Evolutionary conservation across 2,113 vertebrate genomes (phyloP).

Genomic region (Seriola rivoliana): DNA sequence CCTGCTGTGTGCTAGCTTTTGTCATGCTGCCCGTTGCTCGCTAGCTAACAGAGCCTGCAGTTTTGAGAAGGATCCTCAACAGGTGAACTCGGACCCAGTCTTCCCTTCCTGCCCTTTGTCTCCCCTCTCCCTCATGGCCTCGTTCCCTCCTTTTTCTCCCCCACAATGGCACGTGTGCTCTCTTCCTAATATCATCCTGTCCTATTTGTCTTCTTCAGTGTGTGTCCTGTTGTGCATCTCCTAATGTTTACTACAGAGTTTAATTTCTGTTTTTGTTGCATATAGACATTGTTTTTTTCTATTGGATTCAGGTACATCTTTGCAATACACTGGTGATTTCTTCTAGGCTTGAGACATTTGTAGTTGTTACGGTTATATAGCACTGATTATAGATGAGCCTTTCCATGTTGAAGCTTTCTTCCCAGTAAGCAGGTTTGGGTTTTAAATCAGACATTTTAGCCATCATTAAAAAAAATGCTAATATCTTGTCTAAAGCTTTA

Average conservation of each 20-base stretch:
- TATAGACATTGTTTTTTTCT: constrained; percentile 25
- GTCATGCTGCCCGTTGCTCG: constrained; percentile 76
- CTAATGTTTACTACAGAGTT: constrained; percentile 50
- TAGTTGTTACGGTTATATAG: background rate
- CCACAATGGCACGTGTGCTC: constrained; percentile 8
- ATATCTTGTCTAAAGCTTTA: background rate
- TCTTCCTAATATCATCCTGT: constrained; percentile 39
- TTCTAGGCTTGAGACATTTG: constrained; percentile 3
- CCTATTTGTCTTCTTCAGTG: constrained; percentile 21
- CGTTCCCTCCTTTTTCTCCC: constrained; percentile 19
- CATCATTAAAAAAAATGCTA: background rate
- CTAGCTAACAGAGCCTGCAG: constrained; percentile 70
- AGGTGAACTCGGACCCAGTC: constrained; percentile 57
- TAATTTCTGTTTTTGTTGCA: constrained; percentile 52
- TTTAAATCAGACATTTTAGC: constrained; percentile 5
- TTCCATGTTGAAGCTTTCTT: constrained; percentile 6
- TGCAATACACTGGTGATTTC: constrained; percentile 6
- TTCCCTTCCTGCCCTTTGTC: constrained; percentile 39
- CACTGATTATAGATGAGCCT: background rate
- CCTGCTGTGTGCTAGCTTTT: constrained; percentile 82
- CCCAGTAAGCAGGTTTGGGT: background rate
- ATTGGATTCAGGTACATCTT: constrained; percentile 14
- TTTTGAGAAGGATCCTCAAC: constrained; percentile 60
- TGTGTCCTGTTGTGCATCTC: constrained; percentile 38
- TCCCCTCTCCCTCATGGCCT: constrained; percentile 42